Base-by-base conservation (phyloP, 2,888 invertebrate species). In the Ellobium chinense region DNA sequence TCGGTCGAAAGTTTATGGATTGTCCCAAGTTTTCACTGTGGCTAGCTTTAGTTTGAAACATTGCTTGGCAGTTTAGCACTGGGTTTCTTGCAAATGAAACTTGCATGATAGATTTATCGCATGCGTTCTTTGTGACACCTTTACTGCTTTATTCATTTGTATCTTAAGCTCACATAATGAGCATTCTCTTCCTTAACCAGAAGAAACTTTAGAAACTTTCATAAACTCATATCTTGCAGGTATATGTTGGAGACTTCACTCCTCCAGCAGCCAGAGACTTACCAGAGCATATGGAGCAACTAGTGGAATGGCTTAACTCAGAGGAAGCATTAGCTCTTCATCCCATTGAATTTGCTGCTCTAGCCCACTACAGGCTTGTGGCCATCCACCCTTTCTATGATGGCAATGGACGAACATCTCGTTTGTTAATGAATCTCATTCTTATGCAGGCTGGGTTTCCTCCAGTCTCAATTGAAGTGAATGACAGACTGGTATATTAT, bases 371-470 rank as follows among this genome's bases (percentile, higher is more conserved):
- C 93, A 98, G 98, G 93, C 93, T 99, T 65, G 99, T 99, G 0
- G 97, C 97, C 91, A 98, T 99, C 87, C 99, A 99, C 94, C 99
- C 99, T 0, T 99, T 99, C 93, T 95, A 96, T 2, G 99, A 99
- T 93, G 99, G 99, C 69, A 99, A 99, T 91, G 99, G 99, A 0
- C 95, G 99, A 90, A 99, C 99, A 0, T 97, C 98, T 21, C 95
- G 99, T 37, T 94, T 99, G 34, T 94, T 99, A 1, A 99, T 99
- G 98, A 99, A 99, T 93, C 95, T 98, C 87, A 95, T 99, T 84
- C 94, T 99, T 46, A 93, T 99, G 96, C 93, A 96, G 93, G 97
- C 97, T 0, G 98, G 99, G 0, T 99, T 97, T 94, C 99, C 99
- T 0, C 98, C 99, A 0, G 97, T 99, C 21, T 98, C 98, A 86